Base-by-base conservation (phyloP, 35 echinoderm and acorn worm species). In the Patiria miniata region DNA sequence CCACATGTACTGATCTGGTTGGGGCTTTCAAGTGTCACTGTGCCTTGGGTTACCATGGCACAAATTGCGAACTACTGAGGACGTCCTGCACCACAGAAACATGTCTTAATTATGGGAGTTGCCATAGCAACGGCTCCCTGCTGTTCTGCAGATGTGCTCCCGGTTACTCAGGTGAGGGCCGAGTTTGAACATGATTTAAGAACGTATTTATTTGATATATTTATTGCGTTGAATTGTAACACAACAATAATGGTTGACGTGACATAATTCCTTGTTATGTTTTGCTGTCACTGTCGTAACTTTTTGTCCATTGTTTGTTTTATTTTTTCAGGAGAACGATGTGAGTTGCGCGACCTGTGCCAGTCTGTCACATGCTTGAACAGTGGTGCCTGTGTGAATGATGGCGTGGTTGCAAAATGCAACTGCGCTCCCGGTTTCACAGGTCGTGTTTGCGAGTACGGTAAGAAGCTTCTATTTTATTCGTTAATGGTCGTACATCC, bases 401-500 rank as follows among this genome's bases (percentile, higher is more conserved):
- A 22, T 29, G 52, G 44, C 15, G 5, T 16, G 23, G 42, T 52
- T 10, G 39, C 85, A 29, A 60, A 73, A 18, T 93, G 91, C 81
- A 39, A 37, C 8, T 93, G 91, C 33, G 23, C 34, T 7, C 12
- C 36, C 26, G 91, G 91, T 0, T 83, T 83, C 6, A 69, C 39
- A 10, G 91, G 91, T 19, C 78, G 79, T 68, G 18, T 15, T 23
- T 93, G 91, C 61, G 81, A 93, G 53, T 93, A 82, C 39, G 91
- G 91, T 93, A 83, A 88, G 85, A 51, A 61, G 42, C 4, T 47
- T 47, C 12, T 47, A 47, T 47, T 47, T 47, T 47, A 47, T 47
- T 47, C 12, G 4, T 47, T 47, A 47, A 47, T 47, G 42, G 12
- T 47, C 12, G 12, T 12, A 47, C 42, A 6, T 47, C 42, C 12